Evolutionary conservation across 2,888 invertebrate species (phyloP), one percentile per base, ranked within the genome.

Genomic region (Tiphia femorata): DNA sequence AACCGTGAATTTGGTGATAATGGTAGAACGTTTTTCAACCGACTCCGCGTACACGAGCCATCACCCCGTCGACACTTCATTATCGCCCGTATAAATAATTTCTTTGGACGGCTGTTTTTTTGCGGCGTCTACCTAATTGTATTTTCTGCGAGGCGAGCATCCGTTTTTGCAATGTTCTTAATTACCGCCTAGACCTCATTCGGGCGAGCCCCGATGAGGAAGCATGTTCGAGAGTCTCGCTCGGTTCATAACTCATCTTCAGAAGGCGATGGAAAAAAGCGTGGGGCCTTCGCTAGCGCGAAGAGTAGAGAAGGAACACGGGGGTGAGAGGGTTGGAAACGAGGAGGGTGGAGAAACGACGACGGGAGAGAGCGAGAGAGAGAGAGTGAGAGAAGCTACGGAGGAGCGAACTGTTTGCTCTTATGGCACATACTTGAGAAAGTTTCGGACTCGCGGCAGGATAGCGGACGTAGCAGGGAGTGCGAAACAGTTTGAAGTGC

Each of bases 401-500:
- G 67, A 73, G 55, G 69, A 69, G 64, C 44, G 56, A 27, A 53
- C 58, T 43, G 60, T 47, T 71, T 57, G 40, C 64, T 72, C 67
- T 67, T 70, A 72, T 70, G 69, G 75, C 78, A 80, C 78, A 80
- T 81, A 81, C 81, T 81, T 81, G 80, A 78, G 75, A 79, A 81
- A 81, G 77, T 81, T 81, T 74, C 62, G 63, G 70, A 68, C 65
- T 65, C 63, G 54, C 61, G 62, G 65, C 57, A 64, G 70, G 68
- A 72, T 60, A 70, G 64, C 70, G 71, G 73, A 67, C 71, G 74
- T 73, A 73, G 71, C 73, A 67, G 65, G 61, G 77, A 74, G 80
- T 74, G 79, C 74, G 77, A 79, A 81, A 75, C 79, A 76, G 78
- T 81, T 81, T 80, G 75, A 79, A 79, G 79, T 77, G 79, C 73